phyloP scores from a whole-genome alignment of 30 jellyfish, hydroid and myxozoan genomes.

The Sanderia malayensis region DNA sequence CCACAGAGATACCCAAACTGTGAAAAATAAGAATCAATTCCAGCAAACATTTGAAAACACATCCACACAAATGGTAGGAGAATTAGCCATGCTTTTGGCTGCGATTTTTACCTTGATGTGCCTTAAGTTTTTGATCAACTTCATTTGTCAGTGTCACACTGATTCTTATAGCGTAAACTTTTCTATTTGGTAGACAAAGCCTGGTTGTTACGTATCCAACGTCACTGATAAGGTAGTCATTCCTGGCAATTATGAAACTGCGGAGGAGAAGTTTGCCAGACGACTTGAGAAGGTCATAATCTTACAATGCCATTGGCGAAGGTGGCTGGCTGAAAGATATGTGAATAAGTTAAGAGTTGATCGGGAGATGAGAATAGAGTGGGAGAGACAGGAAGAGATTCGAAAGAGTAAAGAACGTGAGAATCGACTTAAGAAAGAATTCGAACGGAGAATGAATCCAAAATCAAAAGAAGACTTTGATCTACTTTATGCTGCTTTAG shows the following conservation, averaged over 20 bases:
- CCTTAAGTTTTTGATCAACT: too few species aligned
- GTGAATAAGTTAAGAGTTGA: conserved; percentile 76
- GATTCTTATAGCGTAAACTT: neutral
- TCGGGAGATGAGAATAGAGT: conserved; percentile 57
- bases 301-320: conserved; percentile 89
- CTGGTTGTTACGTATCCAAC: conserved; percentile 93
- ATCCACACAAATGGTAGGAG: conserved; percentile 95
- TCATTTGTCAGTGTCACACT: neutral
- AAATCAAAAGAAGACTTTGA: conserved; percentile 91
- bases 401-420: conserved; percentile 70
- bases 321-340: conserved; percentile 83
- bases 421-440: conserved; percentile 74
- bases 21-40: conserved; percentile 35
- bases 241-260: conserved; percentile 91
- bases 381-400: conserved; percentile 83
- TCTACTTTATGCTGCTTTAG: conserved; percentile 89
- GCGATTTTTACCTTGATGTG: too few species aligned
- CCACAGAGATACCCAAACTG: conserved; percentile 96
- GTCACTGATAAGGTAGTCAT: conserved; percentile 64
- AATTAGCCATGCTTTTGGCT: neutral
- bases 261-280: conserved; percentile 70
- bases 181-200: conserved; percentile 64
- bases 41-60: conserved; percentile 86
- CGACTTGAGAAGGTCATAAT: conserved; percentile 80
- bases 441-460: conserved; percentile 92